Base-by-base conservation (phyloP, 2,113 vertebrate genomes). In the Dissostichus mawsoni region DNA sequence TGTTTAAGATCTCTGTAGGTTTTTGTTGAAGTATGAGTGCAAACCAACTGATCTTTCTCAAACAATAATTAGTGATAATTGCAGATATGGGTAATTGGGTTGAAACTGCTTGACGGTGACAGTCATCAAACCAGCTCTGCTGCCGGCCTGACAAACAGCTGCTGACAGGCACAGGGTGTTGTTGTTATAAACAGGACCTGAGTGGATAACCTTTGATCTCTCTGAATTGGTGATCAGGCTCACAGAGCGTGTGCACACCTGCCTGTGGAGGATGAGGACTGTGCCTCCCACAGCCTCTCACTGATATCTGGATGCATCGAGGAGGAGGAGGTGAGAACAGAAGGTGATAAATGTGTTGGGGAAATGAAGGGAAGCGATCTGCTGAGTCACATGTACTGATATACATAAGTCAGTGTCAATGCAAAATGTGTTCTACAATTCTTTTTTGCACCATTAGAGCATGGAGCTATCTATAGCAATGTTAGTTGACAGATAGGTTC, bases 201-300 rank as follows among this genome's bases (percentile, higher is more conserved):
- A 82, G 83, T 87, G 77, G 75, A 65, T 86, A 80, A 90, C 76
- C 81, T 90, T 76, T 81, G 78, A 81, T 80, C 86, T 79, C 29
- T 18, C 66, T 87, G 80, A 90, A 89, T 89, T 80, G 80, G 83
- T 81, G 76, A 90, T 77, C 76, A 55, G 73, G 70, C 69, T 83
- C 8, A 3, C 57, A 33, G 67, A 81, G 82, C 1, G 25, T 71
- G 57, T 11, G 6, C 44, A 51, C 62, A 69, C 69, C 64, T 81
- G 64, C 82, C 74, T 80, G 63, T 59, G 68, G 53, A 4, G 1
- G 74, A 29, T 29, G 29, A 83, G 71, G 75, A 72, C 73, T 78
- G 36, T 78, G 72, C 63, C 83, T 87, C 79, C 88, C 82, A 84
- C 88, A 16, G 12, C 58, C 78, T 74, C 78, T n/a, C 67, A 11